Evolutionary conservation across 1,140 invertebrate species (phyloP), one percentile per base, ranked within the genome.

Genomic region (Gryllus bimaculatus): DNA sequence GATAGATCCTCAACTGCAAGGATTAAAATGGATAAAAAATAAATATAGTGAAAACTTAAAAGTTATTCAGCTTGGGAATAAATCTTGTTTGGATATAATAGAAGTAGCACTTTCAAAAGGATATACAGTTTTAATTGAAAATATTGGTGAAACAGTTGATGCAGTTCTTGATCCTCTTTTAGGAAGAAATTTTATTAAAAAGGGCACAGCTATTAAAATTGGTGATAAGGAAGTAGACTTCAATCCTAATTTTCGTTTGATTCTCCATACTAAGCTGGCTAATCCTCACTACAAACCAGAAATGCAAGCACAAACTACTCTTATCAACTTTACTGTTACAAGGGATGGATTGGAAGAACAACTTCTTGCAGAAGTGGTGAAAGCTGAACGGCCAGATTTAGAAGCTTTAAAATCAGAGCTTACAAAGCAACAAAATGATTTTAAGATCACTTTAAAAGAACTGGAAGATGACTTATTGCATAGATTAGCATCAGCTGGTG

Each of bases 281-380:
- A 98, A 98, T 87, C 96, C 96, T 8, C 96, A 98, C 86, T 98
- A 98, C 84, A 96, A 97, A 84, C 96, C 96, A 0, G 96, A 98
- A 87, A 95, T 98, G 90, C 96, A 98, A 86, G 96, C 96, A 0
- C 96, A 98, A 86, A 95, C 95, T n/a, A 98, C 96, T 7, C 87
- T 98, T 7, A 97, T 98, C 78, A 97, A 98, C 85, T 98, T 98
- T 83, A 97, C 96, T 48, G 96, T 99, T 0, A 98, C 96, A 0
- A 90, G 91, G 82, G 94, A 96, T 86, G 95, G 94, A 74, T 87
- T 98, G 8, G 96, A 98, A 86, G 96, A 98, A 84, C 96, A 98
- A 85, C 85, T 99, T 8, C 87, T 98, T 39, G 96, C 95, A 18
- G 95, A 96, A 87, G 96, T 98, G 10, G 96, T 99, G 0, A 96